Conservation (phyloP, 2,113 vertebrate genomes). For the Pelmatolapia mariae region DNA sequence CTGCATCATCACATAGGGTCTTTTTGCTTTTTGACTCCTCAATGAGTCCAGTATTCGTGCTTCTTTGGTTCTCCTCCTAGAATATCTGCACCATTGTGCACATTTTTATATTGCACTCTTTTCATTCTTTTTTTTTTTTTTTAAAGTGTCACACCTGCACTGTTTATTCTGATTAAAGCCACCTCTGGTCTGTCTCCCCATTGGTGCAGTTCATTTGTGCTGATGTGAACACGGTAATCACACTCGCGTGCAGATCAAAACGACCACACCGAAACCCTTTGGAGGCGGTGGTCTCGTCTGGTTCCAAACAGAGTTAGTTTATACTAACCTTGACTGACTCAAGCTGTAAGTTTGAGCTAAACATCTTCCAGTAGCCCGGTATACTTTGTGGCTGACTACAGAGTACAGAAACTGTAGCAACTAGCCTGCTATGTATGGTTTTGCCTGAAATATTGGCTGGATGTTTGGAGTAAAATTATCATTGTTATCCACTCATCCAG, state of each 20-base stretch:
- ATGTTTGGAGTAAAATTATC: neutral
- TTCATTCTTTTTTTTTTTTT: no score
- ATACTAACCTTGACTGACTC: neutral
- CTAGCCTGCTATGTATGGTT: neutral
- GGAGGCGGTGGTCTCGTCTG: neutral
- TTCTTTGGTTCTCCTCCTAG: neutral
- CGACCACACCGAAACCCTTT: neutral
- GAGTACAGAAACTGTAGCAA: neutral
- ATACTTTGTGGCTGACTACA: neutral
- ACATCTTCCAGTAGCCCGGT: neutral
- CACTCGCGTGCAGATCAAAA: neutral
- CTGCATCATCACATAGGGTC: neutral
- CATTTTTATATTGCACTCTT: neutral
- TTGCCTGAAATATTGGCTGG: neutral
- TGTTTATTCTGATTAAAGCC: neutral
- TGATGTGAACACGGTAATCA: neutral
- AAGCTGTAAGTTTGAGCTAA: neutral
- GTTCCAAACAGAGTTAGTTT: neutral
- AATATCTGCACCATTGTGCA: neutral
- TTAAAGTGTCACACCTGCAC: neutral
- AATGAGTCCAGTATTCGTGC: neutral
- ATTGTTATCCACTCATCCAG: neutral
- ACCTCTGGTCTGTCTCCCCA: neutral
- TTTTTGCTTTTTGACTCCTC: neutral
- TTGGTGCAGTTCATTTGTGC: neutral